A percentile compares a stretch with the other conserved stretches of the same genome.
These are phyloP conservation scores for Furnarius figulus DNA, from an alignment of 2,113 vertebrate genomes.

Conservation along the genomic window DNA sequence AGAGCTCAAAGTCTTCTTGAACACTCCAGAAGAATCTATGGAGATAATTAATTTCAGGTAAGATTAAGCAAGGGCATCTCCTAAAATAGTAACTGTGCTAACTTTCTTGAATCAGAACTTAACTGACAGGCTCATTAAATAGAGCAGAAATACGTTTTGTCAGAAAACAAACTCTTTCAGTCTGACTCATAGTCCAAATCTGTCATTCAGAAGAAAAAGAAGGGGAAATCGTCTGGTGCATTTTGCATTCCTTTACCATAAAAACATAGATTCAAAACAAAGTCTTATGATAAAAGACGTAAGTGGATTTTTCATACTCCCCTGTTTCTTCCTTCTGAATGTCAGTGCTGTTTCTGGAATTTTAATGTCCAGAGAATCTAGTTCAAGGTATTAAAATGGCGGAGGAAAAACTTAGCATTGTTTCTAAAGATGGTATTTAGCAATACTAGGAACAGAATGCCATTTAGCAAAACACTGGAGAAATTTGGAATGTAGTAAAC, in stretches of 20 bases:
- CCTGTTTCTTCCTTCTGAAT: neutral
- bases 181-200: neutral
- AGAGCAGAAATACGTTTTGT: neutral
- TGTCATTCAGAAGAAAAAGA: neutral
- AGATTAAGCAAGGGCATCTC: neutral
- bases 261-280: neutral
- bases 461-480: neutral
- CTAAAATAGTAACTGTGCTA: neutral
- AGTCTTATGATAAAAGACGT: neutral
- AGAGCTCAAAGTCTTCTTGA: slow-evolving; percentile 82
- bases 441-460: neutral
- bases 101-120: neutral
- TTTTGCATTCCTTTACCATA: neutral
- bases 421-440: neutral
- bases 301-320: neutral
- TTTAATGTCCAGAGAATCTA: neutral
- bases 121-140: neutral
- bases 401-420: neutral
- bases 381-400: neutral
- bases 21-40: slow-evolving; percentile 83
- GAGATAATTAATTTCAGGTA: slow-evolving; percentile 84
- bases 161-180: neutral
- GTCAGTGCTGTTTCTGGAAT: neutral
- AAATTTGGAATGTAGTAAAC: neutral
- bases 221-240: neutral